These are phyloP conservation scores for Lichenostomus cassidix DNA, from an alignment of 2,113 vertebrate species.

Conservation along the genomic window DNA sequence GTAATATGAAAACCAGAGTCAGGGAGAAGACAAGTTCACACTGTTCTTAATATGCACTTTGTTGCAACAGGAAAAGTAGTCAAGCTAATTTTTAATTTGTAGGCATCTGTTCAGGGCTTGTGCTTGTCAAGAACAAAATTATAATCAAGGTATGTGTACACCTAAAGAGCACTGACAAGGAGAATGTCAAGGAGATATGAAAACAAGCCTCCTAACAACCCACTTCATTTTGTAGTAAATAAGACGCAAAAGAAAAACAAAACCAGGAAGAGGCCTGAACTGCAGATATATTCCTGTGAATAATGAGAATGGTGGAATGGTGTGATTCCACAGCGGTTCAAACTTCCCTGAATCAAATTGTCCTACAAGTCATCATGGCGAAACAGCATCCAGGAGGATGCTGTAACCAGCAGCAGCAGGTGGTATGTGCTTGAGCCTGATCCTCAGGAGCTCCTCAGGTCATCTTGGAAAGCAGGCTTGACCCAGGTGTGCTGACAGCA, in stretches of 20 bases:
- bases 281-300: neutral
- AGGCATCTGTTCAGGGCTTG: neutral
- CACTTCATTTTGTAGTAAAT: neutral
- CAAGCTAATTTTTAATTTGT: neutral
- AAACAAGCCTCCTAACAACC: neutral
- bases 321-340: neutral
- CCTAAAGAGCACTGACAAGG: neutral
- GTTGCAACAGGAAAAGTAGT: neutral
- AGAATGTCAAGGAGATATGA: neutral
- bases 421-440: neutral
- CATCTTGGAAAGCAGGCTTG: fast-evolving
- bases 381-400: neutral
- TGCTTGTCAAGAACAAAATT: neutral
- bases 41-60: neutral
- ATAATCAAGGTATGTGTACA: neutral
- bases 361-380: neutral
- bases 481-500: neutral
- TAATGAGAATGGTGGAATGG: neutral
- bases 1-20: neutral
- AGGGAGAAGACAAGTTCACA: neutral
- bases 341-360: neutral
- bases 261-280: neutral
- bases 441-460: neutral
- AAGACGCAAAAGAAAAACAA: neutral
- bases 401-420: neutral